A percentile compares a stretch with the other conserved stretches of the same genome.
Evolutionary conservation across 1,140 invertebrate genomes (phyloP).

Genomic region (Hydropsyche tenuis): DNA sequence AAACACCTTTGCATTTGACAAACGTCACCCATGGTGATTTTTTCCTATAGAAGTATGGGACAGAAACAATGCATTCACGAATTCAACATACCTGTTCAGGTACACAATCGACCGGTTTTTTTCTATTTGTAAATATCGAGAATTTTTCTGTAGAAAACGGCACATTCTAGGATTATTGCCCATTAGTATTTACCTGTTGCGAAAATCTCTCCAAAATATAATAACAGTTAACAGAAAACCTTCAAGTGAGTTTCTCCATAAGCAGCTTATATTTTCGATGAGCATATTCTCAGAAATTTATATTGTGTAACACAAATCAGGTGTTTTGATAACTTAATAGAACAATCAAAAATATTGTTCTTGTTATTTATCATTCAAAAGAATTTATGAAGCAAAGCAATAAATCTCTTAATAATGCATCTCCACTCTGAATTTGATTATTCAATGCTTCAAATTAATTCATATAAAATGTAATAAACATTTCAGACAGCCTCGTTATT

Average conservation of each 20-base stretch:
- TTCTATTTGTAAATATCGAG: not conserved
- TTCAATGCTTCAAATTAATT: too few species aligned
- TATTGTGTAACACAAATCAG: too few species aligned
- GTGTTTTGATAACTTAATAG: too few species aligned
- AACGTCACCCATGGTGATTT: not conserved
- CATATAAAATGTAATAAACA: too few species aligned
- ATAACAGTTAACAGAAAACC: not conserved
- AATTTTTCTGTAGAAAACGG: slow-evolving; percentile 18
- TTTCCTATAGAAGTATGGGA: too few species aligned
- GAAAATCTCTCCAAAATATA: slow-evolving; percentile 11
- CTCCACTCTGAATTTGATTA: too few species aligned
- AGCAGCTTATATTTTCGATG: not conserved
- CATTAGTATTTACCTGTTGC: slow-evolving; percentile 4
- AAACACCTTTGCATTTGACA: slow-evolving; percentile 13
- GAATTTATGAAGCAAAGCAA: too few species aligned
- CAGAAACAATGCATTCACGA: too few species aligned
- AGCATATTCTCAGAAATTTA: not conserved
- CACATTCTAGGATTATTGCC: slow-evolving; percentile 15
- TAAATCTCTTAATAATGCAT: too few species aligned
- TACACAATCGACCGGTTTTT: not conserved
- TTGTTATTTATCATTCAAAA: too few species aligned
- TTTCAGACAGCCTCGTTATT: too few species aligned
- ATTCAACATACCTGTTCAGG: not conserved
- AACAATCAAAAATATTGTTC: too few species aligned
- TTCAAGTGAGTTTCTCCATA: not conserved